Evolutionary conservation across 2,797 vertebrate genomes (phyloP).

Genomic region (Tarsius wallacei): DNA sequence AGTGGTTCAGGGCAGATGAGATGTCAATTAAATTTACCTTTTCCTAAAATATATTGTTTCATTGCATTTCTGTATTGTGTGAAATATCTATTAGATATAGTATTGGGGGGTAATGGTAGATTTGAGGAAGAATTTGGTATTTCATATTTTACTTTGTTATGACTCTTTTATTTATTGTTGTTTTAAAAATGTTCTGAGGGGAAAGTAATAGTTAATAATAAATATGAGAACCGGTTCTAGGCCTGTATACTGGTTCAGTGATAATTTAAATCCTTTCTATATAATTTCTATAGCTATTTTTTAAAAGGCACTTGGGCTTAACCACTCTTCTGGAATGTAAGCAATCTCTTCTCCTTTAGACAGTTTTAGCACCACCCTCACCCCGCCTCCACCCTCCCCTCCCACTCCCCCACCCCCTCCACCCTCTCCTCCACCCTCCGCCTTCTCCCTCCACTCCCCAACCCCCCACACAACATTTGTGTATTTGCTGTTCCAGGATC

Average conservation of each 20-base stretch:
- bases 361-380: background rate
- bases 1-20: background rate
- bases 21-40: constrained; percentile 5
- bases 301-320: background rate
- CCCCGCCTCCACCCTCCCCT: too few species aligned
- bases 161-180: constrained; percentile 18
- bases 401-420: too few species aligned
- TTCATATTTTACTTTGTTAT: constrained; percentile 33
- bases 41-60: constrained; percentile 14
- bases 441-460: too few species aligned
- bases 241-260: background rate
- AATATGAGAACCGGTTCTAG: background rate
- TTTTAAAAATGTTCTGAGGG: constrained; percentile 28
- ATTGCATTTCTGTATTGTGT: background rate
- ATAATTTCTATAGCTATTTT: background rate
- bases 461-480: background rate
- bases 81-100: constrained; percentile 10
- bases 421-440: too few species aligned
- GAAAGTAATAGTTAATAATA: background rate
- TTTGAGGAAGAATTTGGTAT: constrained; percentile 41
- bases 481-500: background rate
- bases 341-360: background rate
- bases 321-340: background rate
- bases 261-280: constrained; percentile 9
- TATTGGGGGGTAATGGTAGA: background rate